Base-by-base conservation (phyloP, 2,797 vertebrate species). In the Microchirus variegatus region DNA sequence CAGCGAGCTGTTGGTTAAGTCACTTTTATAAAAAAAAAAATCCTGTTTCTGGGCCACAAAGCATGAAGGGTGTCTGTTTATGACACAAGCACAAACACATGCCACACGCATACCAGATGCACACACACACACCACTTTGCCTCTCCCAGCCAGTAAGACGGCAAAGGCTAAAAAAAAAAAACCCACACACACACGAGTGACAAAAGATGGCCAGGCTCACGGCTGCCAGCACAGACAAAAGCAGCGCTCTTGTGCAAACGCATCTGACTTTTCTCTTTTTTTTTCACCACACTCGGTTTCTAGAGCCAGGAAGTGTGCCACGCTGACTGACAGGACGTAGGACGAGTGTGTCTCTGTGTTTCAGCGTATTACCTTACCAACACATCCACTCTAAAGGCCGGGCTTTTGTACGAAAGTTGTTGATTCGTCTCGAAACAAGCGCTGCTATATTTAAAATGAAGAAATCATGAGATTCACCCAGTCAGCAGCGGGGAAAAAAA, bases 401-500 rank as follows among this genome's bases (percentile, higher is more conserved):
- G 58, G 12, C 58, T 77, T 77, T 67, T 67, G 36, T 54, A 46
- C 62, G 73, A 1, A 7, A 11, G 60, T 77, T 12, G 63, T 78
- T 70, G 64, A 77, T 75, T 73, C 59, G 42, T 69, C 56, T 52
- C 63, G n/a, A 83, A 79, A 49, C 51, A 52, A 37, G 40, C n/a
- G 41, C 26, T 18, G 62, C 75, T 80, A 75, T 69, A 85, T 88
- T 86, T 85, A 85, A 84, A 53, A 80, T 80, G 50, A 81, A 81
- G 69, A 81, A 84, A 85, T 82, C 74, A 63, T 64, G 53, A 86
- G 82, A 80, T 88, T 87, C 82, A 86, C 80, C 67, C 50, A 80
- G 90, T 90, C 87, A 90, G 87, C 87, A 89, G 53, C 52, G 54
- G 67, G n/a, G n/a, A n/a, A n/a, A n/a, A n/a, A n/a, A n/a, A n/a